phyloP scores from a whole-genome alignment of 92 coral and sea anemone species.

The Porites divaricata region DNA sequence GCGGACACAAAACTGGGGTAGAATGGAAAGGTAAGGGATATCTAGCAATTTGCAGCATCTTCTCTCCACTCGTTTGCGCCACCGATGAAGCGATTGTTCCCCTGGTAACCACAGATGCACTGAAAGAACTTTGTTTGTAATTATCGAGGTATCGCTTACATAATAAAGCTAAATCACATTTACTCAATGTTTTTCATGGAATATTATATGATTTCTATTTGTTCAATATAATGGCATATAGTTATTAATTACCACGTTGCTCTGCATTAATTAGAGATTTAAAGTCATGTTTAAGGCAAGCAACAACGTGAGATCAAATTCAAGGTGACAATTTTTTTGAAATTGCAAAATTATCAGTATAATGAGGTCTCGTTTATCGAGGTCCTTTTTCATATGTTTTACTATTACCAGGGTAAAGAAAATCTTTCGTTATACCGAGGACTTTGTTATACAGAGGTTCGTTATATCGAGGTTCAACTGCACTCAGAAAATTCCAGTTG shows the following conservation, averaged over 20 bases:
- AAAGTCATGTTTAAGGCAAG: background rate
- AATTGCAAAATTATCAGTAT: no score
- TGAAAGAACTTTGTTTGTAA: conserved; percentile 22
- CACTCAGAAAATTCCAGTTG: no score
- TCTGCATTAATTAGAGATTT: background rate
- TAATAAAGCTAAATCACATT: conserved; percentile 37
- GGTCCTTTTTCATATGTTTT: no score
- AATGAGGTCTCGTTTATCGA: no score
- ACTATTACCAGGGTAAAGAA: no score
- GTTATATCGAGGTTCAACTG: no score
- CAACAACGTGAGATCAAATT: no score
- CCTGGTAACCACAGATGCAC: conserved; percentile 12
- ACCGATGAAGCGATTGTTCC: conserved; percentile 8
- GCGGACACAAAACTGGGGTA: conserved; percentile 14
- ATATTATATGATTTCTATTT: conserved; percentile 28
- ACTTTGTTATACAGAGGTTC: no score
- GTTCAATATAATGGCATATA: conserved; percentile 4
- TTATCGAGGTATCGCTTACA: conserved; percentile 51
- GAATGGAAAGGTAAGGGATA: conserved; percentile 21
- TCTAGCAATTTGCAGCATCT: conserved; percentile 21
- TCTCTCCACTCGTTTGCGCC: background rate
- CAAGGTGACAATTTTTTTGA: no score
- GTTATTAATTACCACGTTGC: conserved; percentile 20
- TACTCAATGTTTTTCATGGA: conserved; percentile 38
- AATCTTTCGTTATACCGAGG: no score